A percentile compares a stretch with the other conserved stretches of the same genome.
Evolutionary conservation across 2,888 invertebrate genomes (phyloP).

Genomic region (Ophion ellenae): DNA sequence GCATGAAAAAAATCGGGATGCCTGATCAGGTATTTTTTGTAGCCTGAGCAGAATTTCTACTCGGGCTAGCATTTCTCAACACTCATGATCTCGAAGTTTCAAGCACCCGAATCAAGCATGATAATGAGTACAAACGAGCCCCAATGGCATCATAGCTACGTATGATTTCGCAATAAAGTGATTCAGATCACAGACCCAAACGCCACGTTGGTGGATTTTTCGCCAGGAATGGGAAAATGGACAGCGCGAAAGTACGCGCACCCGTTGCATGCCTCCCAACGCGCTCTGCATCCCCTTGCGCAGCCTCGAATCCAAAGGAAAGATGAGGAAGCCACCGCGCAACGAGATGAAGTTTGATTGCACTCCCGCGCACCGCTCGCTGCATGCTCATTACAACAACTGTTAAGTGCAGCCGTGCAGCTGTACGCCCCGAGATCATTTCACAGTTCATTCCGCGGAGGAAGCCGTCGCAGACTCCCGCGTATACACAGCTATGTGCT

Average conservation of each 20-base stretch:
- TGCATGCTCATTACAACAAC: constrained; percentile 79
- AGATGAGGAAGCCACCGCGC: constrained; percentile 67
- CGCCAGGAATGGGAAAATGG: constrained; percentile 48
- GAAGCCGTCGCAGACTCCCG: constrained; percentile 31
- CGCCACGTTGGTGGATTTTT: background rate
- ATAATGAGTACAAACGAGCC: background rate
- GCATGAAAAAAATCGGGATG: too few species aligned
- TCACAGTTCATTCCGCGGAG: constrained; percentile 46
- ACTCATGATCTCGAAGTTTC: background rate
- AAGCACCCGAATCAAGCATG: background rate
- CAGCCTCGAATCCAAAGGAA: constrained; percentile 36
- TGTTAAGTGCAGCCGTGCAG: constrained; percentile 72
- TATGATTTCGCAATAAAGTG: background rate
- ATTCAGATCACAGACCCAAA: background rate
- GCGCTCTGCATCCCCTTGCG: constrained; percentile 69
- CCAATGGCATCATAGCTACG: background rate
- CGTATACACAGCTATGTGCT: constrained; percentile 11
- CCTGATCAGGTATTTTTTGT: too few species aligned
- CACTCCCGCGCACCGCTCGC: constrained; percentile 76
- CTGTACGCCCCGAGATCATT: constrained; percentile 62
- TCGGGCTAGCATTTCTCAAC: background rate
- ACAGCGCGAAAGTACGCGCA: constrained; percentile 65
- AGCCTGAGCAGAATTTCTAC: too few species aligned
- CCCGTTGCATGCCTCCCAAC: constrained; percentile 55
- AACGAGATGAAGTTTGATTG: constrained; percentile 80